phyloP scores from a whole-genome alignment of 2,888 invertebrate genomes.

The Eucera pruinosa region DNA sequence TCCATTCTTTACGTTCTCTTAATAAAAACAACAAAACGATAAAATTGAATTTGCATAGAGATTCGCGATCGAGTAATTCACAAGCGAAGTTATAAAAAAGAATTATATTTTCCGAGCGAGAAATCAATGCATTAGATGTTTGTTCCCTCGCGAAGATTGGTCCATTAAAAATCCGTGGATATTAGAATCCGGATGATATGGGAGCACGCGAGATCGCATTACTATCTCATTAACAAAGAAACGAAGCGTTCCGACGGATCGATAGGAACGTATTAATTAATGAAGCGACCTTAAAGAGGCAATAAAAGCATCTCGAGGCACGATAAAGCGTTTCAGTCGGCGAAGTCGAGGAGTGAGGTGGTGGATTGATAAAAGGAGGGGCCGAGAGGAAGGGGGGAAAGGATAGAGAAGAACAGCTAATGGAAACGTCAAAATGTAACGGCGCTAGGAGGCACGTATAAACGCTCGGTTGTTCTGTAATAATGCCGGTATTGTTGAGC shows the following conservation, averaged over 20 bases:
- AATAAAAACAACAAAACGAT: no score
- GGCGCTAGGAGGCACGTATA: slow-evolving; percentile 74
- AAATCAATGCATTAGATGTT: no score
- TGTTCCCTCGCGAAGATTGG: no score
- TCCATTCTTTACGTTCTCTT: no score
- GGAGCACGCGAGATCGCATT: not conserved
- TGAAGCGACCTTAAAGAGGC: slow-evolving; percentile 24
- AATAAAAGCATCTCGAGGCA: slow-evolving; percentile 19
- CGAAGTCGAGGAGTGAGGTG: not conserved
- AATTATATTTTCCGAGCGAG: no score
- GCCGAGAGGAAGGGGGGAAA: not conserved
- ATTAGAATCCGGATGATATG: not conserved
- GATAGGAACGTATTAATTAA: slow-evolving; percentile 39
- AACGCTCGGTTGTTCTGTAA: slow-evolving; percentile 79
- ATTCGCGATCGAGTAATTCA: no score
- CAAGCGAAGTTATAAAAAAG: no score
- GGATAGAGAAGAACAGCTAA: slow-evolving; percentile 46
- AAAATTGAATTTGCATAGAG: no score
- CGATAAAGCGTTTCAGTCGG: slow-evolving; percentile 13
- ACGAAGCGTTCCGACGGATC: slow-evolving; percentile 1
- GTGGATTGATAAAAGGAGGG: slow-evolving; percentile 14
- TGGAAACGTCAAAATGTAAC: slow-evolving; percentile 77
- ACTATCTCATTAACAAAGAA: slow-evolving; percentile 13
- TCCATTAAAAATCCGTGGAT: no score
- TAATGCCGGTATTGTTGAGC: slow-evolving; percentile 83